Base-by-base conservation (phyloP, 2,113 vertebrate genomes). In the Scortum barcoo region DNA sequence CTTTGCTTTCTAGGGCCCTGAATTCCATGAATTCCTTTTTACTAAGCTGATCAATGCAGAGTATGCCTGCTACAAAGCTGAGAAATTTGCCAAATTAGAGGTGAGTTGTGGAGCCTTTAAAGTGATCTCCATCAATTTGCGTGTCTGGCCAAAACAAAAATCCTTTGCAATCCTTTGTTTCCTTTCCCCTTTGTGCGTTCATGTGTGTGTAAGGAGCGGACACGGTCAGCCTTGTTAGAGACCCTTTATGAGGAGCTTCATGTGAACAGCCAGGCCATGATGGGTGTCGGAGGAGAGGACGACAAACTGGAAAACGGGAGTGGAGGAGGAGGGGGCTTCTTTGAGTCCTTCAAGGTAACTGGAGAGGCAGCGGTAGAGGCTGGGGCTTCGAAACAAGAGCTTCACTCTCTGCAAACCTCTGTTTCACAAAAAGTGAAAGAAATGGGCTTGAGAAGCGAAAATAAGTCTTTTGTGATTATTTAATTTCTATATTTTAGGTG, bases 31-130 rank as follows among this genome's bases (percentile, higher is more conserved):
- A 87, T 99, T 99, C 91, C 93, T 99, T 83, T 96, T 99, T 91
- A 97, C 97, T 0, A 99, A 99, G 86, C 95, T 99, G 85, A 99
- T 99, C 91, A 99, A 99, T 20, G 98, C 97, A 0, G 98, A 99
- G 83, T 97, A 97, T 1, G 97, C 98, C 74, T 99, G 98, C 87
- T 99, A 97, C 94, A 97, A 97, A 88, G 98, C 98, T 0, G 98
- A 99, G 88, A 99, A 98, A 93, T 99, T 99, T 83, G 95, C 98
- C 88, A 99, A 98, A 88, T 94, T 99, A 83, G 98, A 99, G 95
- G 98, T 99, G 86, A 85, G 95, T 80, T 72, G 22, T 26, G 46
- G 9, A 36, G 8, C 4, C 1, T 36, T 60, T 42, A 0, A 54
- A 83, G 69, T 1, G n/a, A 66, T 62, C 57, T 30, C 3, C 1